A percentile compares a stretch with the other conserved stretches of the same genome.
Conservation (phyloP, 1,140 invertebrate species). For the Solenopsis invicta region DNA sequence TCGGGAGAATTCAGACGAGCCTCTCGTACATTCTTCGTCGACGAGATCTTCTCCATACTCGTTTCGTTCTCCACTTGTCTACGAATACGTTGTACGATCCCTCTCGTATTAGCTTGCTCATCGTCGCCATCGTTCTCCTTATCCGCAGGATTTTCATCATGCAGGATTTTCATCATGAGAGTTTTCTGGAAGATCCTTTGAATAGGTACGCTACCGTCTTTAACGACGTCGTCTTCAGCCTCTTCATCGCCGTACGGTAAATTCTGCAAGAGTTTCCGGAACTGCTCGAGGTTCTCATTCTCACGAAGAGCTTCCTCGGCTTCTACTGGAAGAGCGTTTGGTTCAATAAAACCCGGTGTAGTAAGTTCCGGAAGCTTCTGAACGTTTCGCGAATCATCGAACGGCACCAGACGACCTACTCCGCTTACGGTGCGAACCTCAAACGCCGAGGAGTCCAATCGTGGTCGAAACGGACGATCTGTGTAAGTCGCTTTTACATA, state of each 20-base stretch:
- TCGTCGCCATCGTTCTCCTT: slow-evolving; percentile 21
- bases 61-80: slow-evolving; percentile 77
- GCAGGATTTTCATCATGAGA: slow-evolving; percentile 28
- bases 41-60: slow-evolving; percentile 80
- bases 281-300: not conserved
- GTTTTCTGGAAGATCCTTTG: slow-evolving; percentile 54
- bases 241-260: slow-evolving; percentile 9
- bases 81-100: slow-evolving; percentile 66
- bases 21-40: slow-evolving; percentile 77
- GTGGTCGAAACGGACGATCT: slow-evolving; percentile 75
- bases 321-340: not conserved
- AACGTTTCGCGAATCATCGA: slow-evolving; percentile 17
- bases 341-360: not conserved
- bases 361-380: not conserved
- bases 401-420: slow-evolving; percentile 68
- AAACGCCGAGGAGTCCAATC: slow-evolving; percentile 78
- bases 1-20: slow-evolving; percentile 76
- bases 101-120: not conserved
- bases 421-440: slow-evolving; percentile 79
- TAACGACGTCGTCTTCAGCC: not conserved
- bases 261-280: slow-evolving; percentile 7
- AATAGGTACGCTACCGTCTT: slow-evolving; percentile 12
- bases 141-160: slow-evolving; percentile 50
- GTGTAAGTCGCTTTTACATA: slow-evolving; percentile 67
- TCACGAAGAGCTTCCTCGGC: not conserved